Percentiles rank a stretch among this genome's conserved stretches.
Evolutionary conservation across 2,113 vertebrate genomes (phyloP).

Genomic region (Mormyrus lacerda): DNA sequence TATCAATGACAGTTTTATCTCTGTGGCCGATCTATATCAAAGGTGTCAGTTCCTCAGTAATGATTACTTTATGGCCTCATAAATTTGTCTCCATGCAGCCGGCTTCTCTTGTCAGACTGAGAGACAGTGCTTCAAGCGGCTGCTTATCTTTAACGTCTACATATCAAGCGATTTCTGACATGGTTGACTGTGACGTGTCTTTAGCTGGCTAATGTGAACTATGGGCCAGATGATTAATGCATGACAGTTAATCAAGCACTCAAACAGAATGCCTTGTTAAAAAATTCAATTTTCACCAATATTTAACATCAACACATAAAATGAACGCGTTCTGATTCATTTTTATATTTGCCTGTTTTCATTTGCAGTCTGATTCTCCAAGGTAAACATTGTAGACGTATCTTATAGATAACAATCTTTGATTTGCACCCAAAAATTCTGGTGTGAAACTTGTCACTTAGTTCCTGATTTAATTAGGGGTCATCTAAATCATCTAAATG

Average conservation of each 20-base stretch:
- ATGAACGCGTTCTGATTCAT: neutral
- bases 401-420: neutral
- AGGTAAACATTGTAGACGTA: neutral
- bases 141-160: neutral
- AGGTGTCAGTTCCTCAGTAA: neutral
- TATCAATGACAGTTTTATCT: neutral
- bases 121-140: neutral
- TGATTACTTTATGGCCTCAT: neutral
- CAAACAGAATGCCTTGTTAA: neutral
- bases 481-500: no score
- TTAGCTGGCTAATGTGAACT: neutral
- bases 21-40: neutral
- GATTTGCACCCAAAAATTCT: neutral
- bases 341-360: neutral
- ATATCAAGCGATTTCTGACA: neutral
- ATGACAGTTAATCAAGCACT: neutral
- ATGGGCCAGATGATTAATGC: neutral
- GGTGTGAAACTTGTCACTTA: neutral
- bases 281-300: neutral
- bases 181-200: neutral
- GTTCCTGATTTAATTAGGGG: no score
- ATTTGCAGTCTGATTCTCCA: neutral
- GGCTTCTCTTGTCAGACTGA: neutral
- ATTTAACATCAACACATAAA: neutral
- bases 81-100: neutral